Evolutionary conservation across 2,797 vertebrate species (phyloP).

Genomic region (Microchirus variegatus): DNA sequence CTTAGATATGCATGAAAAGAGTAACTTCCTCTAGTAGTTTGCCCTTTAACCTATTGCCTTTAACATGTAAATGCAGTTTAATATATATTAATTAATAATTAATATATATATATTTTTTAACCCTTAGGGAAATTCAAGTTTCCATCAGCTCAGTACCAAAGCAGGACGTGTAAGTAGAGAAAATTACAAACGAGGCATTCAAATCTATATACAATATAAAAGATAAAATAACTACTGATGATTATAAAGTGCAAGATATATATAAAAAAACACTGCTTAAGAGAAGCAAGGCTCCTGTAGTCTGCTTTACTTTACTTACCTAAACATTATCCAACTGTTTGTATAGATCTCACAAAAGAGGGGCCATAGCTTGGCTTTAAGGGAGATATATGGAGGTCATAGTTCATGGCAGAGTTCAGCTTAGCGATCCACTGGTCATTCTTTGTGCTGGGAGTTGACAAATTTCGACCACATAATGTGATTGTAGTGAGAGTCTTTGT

Average conservation of each 20-base stretch:
- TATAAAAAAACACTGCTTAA: slow-evolving; percentile 7
- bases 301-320: slow-evolving; percentile 23
- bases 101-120: too few species aligned
- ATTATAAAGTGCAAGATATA: too few species aligned
- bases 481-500: slow-evolving; percentile 66
- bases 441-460: slow-evolving; percentile 67
- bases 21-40: slow-evolving; percentile 69
- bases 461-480: slow-evolving; percentile 73
- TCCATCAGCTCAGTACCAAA: too few species aligned
- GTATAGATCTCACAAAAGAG: slow-evolving; percentile 48
- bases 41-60: slow-evolving; percentile 56
- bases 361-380: slow-evolving; percentile 28
- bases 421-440: slow-evolving; percentile 58
- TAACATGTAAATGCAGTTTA: too few species aligned
- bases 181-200: too few species aligned
- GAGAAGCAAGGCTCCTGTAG: slow-evolving; percentile 18
- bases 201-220: too few species aligned
- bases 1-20: slow-evolving; percentile 66
- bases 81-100: too few species aligned
- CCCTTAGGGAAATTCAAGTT: too few species aligned
- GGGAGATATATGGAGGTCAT: slow-evolving; percentile 51
- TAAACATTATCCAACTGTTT: slow-evolving; percentile 32
- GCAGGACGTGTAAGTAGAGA: too few species aligned
- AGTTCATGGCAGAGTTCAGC: slow-evolving; percentile 72
- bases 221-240: too few species aligned